phyloP scores from a whole-genome alignment of 2,113 vertebrate species.

The Onychostoma macrolepis region DNA sequence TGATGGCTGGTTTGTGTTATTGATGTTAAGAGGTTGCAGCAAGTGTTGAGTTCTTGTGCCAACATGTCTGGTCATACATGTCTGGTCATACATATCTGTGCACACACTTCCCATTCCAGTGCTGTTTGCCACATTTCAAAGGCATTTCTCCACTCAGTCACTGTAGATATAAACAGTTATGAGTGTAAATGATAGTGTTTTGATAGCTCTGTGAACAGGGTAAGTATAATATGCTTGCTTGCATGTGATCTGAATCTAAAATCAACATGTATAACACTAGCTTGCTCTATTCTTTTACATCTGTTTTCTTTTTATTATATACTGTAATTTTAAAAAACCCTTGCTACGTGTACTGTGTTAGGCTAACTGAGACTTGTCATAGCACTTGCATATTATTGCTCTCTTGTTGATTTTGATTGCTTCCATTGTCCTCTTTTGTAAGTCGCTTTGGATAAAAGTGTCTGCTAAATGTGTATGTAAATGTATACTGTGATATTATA shows the following conservation, averaged over 20 bases:
- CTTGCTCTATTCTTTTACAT: no score
- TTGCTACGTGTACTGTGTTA: no score
- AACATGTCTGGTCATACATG: not conserved
- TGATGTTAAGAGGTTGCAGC: not conserved
- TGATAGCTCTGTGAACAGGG: not conserved
- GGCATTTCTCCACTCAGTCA: not conserved
- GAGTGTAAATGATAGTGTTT: constrained; percentile 15
- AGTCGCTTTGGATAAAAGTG: no score
- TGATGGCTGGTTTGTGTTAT: not conserved
- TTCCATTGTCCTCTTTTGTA: no score
- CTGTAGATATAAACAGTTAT: constrained; percentile 10
- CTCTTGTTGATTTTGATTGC: no score
- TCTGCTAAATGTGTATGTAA: no score
- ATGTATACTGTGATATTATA: not conserved
- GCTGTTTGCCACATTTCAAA: not conserved
- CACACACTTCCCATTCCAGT: not conserved
- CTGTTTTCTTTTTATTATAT: no score
- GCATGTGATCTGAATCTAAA: not conserved
- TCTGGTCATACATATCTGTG: not conserved
- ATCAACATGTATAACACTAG: not conserved
- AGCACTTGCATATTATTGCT: no score
- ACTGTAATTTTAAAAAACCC: no score
- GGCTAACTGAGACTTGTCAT: no score
- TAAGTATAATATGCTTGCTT: constrained; percentile 11
- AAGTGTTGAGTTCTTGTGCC: not conserved